Percentiles rank a stretch among this genome's conserved stretches.
phyloP scores from a whole-genome alignment of 1,140 invertebrate species.

The Hormaphis cornu region DNA sequence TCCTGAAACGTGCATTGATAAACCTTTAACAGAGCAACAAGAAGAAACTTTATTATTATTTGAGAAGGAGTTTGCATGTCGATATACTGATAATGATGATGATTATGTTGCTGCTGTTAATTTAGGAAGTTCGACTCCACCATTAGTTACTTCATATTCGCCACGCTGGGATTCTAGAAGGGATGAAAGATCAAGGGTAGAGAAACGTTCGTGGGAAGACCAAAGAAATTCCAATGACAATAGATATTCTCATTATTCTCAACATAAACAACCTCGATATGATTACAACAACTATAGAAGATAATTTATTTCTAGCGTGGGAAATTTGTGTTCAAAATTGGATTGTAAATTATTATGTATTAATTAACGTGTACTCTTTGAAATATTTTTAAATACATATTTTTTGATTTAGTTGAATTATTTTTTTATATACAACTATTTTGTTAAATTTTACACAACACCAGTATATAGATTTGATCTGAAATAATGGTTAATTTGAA shows the following conservation, averaged over 20 bases:
- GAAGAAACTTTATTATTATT: conserved; percentile 46
- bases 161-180: conserved; percentile 35
- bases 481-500: too few relatives aligned
- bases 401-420: too few relatives aligned
- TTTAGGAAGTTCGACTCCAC: conserved; percentile 42
- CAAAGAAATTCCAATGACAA: not conserved
- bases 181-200: not conserved
- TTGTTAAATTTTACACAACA: too few relatives aligned
- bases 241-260: not conserved
- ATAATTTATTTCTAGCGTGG: not conserved
- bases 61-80: conserved; percentile 47
- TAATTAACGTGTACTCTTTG: too few relatives aligned
- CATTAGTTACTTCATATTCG: conserved; percentile 48
- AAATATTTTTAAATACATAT: too few relatives aligned
- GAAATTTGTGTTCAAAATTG: not conserved
- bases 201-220: not conserved
- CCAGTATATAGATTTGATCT: too few relatives aligned
- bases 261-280: not conserved
- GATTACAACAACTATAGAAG: not conserved
- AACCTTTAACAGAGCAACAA: conserved; percentile 42
- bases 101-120: conserved; percentile 45
- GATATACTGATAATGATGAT: conserved; percentile 47
- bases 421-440: too few relatives aligned
- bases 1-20: conserved; percentile 36
- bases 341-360: too few relatives aligned